Evolutionary conservation across 1,140 invertebrate genomes (phyloP), one percentile per base, ranked within the genome.

Genomic region (Drosophila subpulchrella): DNA sequence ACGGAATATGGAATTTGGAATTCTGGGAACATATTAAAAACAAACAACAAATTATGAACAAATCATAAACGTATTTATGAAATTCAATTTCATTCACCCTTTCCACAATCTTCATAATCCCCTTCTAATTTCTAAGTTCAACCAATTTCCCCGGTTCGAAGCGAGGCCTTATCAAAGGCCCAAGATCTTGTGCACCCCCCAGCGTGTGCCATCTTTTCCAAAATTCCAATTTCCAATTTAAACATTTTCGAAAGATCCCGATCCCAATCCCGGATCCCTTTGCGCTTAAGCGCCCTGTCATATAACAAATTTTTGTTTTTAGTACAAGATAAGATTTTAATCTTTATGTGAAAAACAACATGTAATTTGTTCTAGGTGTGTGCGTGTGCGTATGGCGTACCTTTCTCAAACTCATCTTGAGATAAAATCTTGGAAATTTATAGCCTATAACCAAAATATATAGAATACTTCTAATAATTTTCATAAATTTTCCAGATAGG

Each of bases 281-380:
- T 89, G 84, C 80, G 82, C 59, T 46, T 78, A 75, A 75, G 82
- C 84, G 84, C 76, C 83, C 81, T 85, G 75, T 75, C 82, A 78
- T 86, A 85, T 86, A 85, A 85, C 77, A 85, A 85, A 86, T 76
- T 72, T 50, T 77, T 34, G 32, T 83, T 79, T 88, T 88, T 89
- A 81, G 80, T 89, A 81, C 76, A 80, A 79, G 84, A 89, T 89
- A 89, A 89, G 84, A 89, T 89, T 72, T 60, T 89, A 89, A 89
- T 89, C 84, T 89, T 89, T 89, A 89, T 89, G 84, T 89, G 84
- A 89, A 89, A 84, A 89, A 89, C 80, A 89, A 89, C 84, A 89
- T 89, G 84, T 89, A 89, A 89, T 89, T 89, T 89, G 84, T 89
- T 89, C 80, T 83, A 41, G 59, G 51, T 46, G 71, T 54, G 51